Conservation (phyloP, 1,140 invertebrate genomes). For the Apis laboriosa region DNA sequence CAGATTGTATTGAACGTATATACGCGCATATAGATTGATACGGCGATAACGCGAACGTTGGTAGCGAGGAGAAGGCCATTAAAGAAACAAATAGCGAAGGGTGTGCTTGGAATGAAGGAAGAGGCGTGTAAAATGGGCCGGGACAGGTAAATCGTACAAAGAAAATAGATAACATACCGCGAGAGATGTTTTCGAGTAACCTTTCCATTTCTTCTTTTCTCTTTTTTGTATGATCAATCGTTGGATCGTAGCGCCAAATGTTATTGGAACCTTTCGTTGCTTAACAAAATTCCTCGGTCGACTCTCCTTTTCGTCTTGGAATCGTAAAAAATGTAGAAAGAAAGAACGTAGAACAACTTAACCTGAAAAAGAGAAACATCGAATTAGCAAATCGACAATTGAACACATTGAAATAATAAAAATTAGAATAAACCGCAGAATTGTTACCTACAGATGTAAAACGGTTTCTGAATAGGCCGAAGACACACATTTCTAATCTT, state of each 20-base stretch:
- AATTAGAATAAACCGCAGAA: no score
- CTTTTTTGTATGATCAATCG: not conserved
- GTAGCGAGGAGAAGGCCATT: constrained; percentile 46
- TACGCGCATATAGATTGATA: constrained; percentile 38
- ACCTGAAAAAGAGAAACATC: not conserved
- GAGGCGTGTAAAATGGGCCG: constrained; percentile 50
- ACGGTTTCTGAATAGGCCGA: no score
- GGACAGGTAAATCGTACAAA: constrained; percentile 41
- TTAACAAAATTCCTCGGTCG: not conserved
- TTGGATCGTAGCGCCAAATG: not conserved
- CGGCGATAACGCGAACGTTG: constrained; percentile 23
- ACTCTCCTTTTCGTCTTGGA: no score
- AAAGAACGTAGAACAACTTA: not conserved
- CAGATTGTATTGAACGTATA: constrained; percentile 38
- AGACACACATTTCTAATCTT: no score
- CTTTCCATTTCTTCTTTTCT: not conserved
- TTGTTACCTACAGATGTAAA: no score
- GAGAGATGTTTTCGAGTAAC: constrained; percentile 16
- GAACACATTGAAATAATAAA: no score
- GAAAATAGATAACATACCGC: constrained; percentile 29
- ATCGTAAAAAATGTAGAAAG: no score
- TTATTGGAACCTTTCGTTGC: not conserved
- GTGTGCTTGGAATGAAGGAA: constrained; percentile 51
- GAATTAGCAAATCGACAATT: no score
- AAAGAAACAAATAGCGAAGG: constrained; percentile 61